phyloP scores from a whole-genome alignment of 2,797 vertebrate species.

The Pangasius sanitwongsei region DNA sequence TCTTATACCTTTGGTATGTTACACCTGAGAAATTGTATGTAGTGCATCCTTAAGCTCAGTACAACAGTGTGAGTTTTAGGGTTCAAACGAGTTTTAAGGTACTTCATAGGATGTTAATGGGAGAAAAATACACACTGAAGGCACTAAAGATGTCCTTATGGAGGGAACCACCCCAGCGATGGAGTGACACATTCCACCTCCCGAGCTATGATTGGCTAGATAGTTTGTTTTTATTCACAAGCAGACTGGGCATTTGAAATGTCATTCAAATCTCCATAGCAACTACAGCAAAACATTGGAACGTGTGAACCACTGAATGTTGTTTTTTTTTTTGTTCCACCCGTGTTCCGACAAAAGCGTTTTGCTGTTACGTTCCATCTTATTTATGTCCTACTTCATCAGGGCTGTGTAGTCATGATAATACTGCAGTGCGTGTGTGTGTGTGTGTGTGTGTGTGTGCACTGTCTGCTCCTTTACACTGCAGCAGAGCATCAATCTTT shows the following conservation, averaged over 20 bases:
- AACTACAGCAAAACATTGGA: constrained; percentile 13
- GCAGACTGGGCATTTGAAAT: neutral
- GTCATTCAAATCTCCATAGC: constrained; percentile 3
- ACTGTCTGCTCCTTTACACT: neutral
- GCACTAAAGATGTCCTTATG: neutral
- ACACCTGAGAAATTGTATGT: neutral
- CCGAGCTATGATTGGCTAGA: neutral
- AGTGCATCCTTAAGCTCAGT: too few species aligned
- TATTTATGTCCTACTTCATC: constrained; percentile 8
- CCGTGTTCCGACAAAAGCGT: neutral
- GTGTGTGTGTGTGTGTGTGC: neutral
- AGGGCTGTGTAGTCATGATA: neutral
- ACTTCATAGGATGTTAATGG: neutral
- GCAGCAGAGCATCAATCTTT: neutral
- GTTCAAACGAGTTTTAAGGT: neutral
- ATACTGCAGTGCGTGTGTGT: neutral
- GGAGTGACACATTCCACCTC: neutral
- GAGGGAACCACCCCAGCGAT: neutral
- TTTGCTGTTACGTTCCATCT: neutral
- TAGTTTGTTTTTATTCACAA: constrained; percentile 18
- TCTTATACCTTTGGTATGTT: neutral
- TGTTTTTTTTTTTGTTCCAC: constrained; percentile 1
- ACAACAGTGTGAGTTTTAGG: neutral
- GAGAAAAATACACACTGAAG: neutral
- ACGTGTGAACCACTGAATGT: neutral